Evolutionary conservation across 2,797 vertebrate genomes (phyloP).

Genomic region (Gobio occitaniae): DNA sequence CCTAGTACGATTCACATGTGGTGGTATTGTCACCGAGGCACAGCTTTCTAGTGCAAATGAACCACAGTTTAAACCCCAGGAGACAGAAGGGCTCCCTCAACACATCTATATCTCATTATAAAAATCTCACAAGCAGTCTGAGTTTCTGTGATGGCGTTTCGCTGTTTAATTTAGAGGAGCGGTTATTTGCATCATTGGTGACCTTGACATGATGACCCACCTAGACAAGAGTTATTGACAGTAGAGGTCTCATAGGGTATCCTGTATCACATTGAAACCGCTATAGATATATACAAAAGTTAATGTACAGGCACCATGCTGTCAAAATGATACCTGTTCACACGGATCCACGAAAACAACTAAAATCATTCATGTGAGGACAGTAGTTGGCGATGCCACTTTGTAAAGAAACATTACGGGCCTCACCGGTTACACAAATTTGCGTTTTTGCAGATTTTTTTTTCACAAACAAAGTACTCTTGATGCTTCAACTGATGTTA

Average conservation of each 20-base stretch:
- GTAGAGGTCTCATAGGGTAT: not conserved
- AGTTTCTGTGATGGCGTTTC: not conserved
- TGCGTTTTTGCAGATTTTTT: no score
- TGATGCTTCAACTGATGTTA: no score
- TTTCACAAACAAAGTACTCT: no score
- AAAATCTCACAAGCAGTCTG: constrained; percentile 17
- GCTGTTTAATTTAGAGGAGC: constrained; percentile 27
- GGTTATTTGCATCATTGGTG: constrained; percentile 41
- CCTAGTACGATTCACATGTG: not conserved
- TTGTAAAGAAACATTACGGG: no score
- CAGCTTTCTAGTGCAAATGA: constrained; percentile 74
- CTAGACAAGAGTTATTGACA: not conserved
- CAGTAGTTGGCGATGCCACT: no score
- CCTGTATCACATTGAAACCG: not conserved
- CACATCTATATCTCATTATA: constrained; percentile 73
- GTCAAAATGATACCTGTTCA: not conserved
- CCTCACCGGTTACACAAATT: no score
- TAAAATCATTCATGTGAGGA: no score
- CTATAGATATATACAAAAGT: not conserved
- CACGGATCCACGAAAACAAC: not conserved
- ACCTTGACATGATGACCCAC: constrained; percentile 12
- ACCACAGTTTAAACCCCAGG: constrained; percentile 74
- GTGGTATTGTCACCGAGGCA: constrained; percentile 9
- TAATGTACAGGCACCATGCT: not conserved
- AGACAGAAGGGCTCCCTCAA: constrained; percentile 72